Conservation (phyloP, 2,888 invertebrate species). For the Agonopterix subpropinquella region DNA sequence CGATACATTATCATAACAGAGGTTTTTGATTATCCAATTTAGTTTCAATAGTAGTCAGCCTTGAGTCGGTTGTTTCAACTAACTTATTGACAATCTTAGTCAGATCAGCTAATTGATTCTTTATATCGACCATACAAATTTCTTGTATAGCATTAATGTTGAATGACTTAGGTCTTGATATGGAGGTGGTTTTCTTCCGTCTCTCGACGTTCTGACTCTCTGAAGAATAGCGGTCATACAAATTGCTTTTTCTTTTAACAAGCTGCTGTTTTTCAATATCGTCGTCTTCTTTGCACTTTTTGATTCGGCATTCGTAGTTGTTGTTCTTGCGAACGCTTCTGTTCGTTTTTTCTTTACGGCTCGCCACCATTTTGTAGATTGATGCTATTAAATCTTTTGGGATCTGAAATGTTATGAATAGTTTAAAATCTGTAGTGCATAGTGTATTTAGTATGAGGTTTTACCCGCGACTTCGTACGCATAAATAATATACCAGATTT, state of each 20-base stretch:
- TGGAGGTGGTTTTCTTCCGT: slow-evolving; percentile 51
- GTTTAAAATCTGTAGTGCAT: no score
- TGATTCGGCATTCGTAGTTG: slow-evolving; percentile 60
- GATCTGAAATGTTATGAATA: slow-evolving; percentile 49
- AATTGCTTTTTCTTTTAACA: slow-evolving; percentile 63
- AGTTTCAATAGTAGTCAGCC: slow-evolving; percentile 43
- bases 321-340: slow-evolving; percentile 67
- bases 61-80: slow-evolving; percentile 45
- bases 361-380: slow-evolving; percentile 84
- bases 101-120: slow-evolving; percentile 54
- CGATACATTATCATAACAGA: slow-evolving; percentile 2
- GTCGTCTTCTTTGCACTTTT: slow-evolving; percentile 41
- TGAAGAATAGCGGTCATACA: slow-evolving; percentile 57
- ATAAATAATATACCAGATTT: no score
- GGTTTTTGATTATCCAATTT: slow-evolving; percentile 39
- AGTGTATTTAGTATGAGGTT: no score
- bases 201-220: slow-evolving; percentile 62
- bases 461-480: no score
- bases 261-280: slow-evolving; percentile 36
- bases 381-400: slow-evolving; percentile 85
- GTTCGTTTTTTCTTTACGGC: slow-evolving; percentile 75
- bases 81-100: slow-evolving; percentile 58
- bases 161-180: slow-evolving; percentile 49
- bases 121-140: slow-evolving; percentile 67
- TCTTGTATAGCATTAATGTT: slow-evolving; percentile 64